Base-by-base conservation (phyloP, 2,888 invertebrate species). In the Hirtodrosophila confusa region DNA sequence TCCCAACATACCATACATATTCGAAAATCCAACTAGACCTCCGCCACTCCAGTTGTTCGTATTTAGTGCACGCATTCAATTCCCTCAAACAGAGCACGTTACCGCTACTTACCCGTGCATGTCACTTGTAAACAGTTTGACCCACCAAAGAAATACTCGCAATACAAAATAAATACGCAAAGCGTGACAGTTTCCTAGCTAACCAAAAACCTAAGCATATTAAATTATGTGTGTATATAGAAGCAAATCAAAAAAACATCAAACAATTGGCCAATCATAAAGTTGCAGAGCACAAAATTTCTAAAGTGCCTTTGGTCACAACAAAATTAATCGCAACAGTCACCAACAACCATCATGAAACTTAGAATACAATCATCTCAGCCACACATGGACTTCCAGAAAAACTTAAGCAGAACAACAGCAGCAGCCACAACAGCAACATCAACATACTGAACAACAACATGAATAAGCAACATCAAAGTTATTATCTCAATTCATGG, bases 251-350 rank as follows among this genome's bases (percentile, higher is more conserved):
- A 45, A 49, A 36, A 50, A 23, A 41, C 62, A 74, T 68, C 49
- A 68, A 69, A 63, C 54, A 73, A 75, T 75, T 75, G 75, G 78
- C 55, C 45, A 60, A 77, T 69, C 75, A 69, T 41, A 24, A 51
- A 43, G 33, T 45, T 65, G 49, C 27, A 45, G 40, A 49, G 39
- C 56, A 70, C 45, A 45, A 73, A 41, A 67, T 56, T 73, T 40
- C 0, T 3, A 54, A 29, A 48, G 43, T 55, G 48, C 37, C 23
- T 29, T 48, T 58, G 44, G 60, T 45, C 39, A 45, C 57, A 66
- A 47, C 33, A 43, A 54, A 61, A 64, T 17, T 39, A 62, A 55
- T 50, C 50, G 57, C 75, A 62, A 45, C 53, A 62, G 49, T 40
- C 54, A 40, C 9, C 29, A 55, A 31, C 39, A 37, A 37, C 12